These are phyloP conservation scores for Dipus sagitta DNA, from an alignment of 2,797 vertebrate species.

Conservation along the genomic window DNA sequence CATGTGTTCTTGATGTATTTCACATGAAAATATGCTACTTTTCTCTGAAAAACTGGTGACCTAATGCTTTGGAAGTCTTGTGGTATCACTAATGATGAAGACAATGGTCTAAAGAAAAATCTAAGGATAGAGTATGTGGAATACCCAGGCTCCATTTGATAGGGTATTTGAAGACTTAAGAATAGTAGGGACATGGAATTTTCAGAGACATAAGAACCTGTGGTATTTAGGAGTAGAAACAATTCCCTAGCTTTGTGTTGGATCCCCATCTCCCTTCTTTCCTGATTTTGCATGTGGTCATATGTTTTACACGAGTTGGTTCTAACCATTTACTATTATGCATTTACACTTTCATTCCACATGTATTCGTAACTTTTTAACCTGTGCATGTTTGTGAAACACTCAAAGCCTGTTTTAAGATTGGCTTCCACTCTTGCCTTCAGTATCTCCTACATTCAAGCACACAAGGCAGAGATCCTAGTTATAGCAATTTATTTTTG, in stretches of 20 bases:
- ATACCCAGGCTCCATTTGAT: neutral
- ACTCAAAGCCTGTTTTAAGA: neutral
- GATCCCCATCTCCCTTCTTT: neutral
- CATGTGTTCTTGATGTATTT: neutral
- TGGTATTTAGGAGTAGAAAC: neutral
- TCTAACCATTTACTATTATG: neutral
- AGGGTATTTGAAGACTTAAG: neutral
- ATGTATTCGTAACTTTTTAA: neutral
- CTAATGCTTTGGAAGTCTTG: neutral
- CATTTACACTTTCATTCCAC: neutral
- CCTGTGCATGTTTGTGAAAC: neutral
- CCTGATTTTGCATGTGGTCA: neutral
- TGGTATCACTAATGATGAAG: conserved; percentile 14
- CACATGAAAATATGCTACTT: neutral
- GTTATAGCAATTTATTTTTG: neutral
- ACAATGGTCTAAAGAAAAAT: neutral
- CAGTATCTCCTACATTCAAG: neutral
- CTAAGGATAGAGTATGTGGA: neutral
- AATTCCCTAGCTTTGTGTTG: neutral
- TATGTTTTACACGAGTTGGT: neutral
- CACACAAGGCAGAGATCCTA: neutral
- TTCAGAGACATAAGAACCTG: neutral
- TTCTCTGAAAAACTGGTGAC: conserved; percentile 28
- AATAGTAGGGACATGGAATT: neutral
- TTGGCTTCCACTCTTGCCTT: neutral